Percentiles rank a stretch among this genome's conserved stretches.
Evolutionary conservation across 2,113 vertebrate genomes (phyloP).

Genomic region (Gambusia affinis): DNA sequence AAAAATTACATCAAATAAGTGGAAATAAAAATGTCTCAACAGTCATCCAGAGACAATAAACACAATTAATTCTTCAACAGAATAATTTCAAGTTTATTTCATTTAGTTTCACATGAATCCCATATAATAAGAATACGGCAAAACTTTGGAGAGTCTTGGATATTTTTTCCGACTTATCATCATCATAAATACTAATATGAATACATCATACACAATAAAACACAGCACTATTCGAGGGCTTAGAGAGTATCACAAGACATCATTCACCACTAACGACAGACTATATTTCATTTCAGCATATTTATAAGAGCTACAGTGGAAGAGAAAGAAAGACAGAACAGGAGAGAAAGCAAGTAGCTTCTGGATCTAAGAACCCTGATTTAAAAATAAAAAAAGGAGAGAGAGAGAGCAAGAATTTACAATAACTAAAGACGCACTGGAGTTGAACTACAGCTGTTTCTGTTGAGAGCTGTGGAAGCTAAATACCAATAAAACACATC

Average conservation of each 20-base stretch:
- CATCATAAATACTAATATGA: constrained; percentile 82
- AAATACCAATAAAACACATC: constrained; percentile 49
- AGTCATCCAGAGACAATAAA: constrained; percentile 45
- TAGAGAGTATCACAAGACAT: constrained; percentile 82
- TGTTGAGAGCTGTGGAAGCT: constrained; percentile 43
- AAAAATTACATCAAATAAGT: no score
- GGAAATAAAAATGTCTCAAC: background rate
- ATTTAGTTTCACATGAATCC: constrained; percentile 80
- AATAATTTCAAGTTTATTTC: constrained; percentile 83
- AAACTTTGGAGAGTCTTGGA: constrained; percentile 73
- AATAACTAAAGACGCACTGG: constrained; percentile 28
- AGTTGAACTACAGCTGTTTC: constrained; percentile 35
- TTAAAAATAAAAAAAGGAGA: background rate
- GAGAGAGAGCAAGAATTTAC: constrained; percentile 14
- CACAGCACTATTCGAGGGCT: constrained; percentile 82
- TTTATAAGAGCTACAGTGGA: constrained; percentile 79
- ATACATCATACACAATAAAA: constrained; percentile 82
- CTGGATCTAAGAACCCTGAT: constrained; percentile 64
- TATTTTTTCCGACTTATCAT: constrained; percentile 71
- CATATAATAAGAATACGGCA: constrained; percentile 81
- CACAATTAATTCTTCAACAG: constrained; percentile 74
- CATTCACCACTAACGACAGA: constrained; percentile 82
- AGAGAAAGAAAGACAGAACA: constrained; percentile 49
- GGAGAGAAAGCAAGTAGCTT: constrained; percentile 63
- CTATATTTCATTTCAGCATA: constrained; percentile 80